Percentiles rank a stretch among this genome's conserved stretches.
Conservation (phyloP, 2,113 vertebrate genomes). For the Eurypyga helias region DNA sequence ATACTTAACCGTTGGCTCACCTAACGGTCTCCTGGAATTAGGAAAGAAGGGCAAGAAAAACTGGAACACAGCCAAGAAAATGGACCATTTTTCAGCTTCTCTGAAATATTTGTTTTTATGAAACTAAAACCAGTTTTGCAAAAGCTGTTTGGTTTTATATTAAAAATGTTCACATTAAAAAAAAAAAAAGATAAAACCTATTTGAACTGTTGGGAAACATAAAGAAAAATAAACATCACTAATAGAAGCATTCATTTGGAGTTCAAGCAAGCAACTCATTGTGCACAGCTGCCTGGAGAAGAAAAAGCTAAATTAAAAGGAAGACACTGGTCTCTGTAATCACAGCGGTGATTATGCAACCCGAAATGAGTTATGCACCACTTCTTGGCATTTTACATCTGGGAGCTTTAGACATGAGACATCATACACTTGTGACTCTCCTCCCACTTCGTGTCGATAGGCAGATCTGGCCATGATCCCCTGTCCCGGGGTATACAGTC, state of each 20-base stretch:
- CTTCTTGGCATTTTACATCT: conserved; percentile 70
- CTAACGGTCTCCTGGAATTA: neutral
- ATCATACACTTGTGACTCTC: conserved; percentile 31
- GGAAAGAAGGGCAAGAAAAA: neutral
- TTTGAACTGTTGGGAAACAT: conserved; percentile 31
- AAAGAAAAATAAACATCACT: conserved; percentile 82
- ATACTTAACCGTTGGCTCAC: neutral
- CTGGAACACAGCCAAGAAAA: neutral
- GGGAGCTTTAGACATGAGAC: conserved; percentile 58
- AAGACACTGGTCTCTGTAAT: conserved; percentile 72
- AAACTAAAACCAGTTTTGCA: neutral
- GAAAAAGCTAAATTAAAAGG: conserved; percentile 73
- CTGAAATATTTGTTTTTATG: conserved; percentile 18
- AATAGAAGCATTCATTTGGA: conserved; percentile 58
- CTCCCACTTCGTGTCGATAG: neutral
- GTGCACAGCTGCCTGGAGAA: conserved; percentile 80
- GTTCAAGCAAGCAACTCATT: conserved; percentile 70
- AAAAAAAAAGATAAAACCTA: neutral
- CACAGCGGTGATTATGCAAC: conserved; percentile 69
- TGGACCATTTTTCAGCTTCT: neutral
- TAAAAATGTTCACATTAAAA: conserved; percentile 12
- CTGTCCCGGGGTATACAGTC: neutral
- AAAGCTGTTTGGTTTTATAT: conserved; percentile 44
- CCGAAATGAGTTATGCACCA: conserved; percentile 66
- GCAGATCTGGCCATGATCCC: neutral